phyloP scores from a whole-genome alignment of 2,797 vertebrate genomes.

The Mormyrus proboscirostris region DNA sequence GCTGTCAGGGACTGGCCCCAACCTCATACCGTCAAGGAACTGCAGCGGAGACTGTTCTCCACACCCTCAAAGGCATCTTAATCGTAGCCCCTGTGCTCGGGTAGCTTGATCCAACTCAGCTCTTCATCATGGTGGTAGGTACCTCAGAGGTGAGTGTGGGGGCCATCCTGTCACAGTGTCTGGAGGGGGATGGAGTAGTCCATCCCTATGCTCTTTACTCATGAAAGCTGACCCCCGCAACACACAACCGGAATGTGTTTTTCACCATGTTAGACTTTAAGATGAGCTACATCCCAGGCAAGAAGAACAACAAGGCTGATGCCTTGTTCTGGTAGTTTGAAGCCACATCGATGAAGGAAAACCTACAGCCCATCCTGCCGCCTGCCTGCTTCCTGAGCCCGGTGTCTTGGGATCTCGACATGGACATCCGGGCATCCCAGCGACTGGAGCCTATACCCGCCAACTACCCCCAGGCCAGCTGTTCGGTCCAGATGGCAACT shows the following conservation, averaged over 20 bases:
- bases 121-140: too few relatives aligned
- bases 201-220: neutral
- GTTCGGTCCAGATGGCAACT: neutral
- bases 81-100: too few relatives aligned
- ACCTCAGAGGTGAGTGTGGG: too few relatives aligned
- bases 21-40: too few relatives aligned
- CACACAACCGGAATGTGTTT: neutral
- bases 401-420: neutral
- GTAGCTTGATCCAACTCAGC: too few relatives aligned
- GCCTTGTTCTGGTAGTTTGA: neutral
- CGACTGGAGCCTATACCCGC: neutral
- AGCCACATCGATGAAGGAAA: neutral
- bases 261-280: neutral
- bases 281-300: neutral
- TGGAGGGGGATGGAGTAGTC: neutral
- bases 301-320: neutral
- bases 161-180: too few relatives aligned
- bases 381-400: neutral
- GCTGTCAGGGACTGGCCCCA: too few relatives aligned
- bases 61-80: too few relatives aligned
- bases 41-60: too few relatives aligned
- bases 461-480: neutral
- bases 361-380: neutral
- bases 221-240: neutral
- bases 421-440: neutral